These are phyloP conservation scores for Saccopteryx bilineata DNA, from an alignment of 2,113 vertebrate genomes.

Conservation along the genomic window DNA sequence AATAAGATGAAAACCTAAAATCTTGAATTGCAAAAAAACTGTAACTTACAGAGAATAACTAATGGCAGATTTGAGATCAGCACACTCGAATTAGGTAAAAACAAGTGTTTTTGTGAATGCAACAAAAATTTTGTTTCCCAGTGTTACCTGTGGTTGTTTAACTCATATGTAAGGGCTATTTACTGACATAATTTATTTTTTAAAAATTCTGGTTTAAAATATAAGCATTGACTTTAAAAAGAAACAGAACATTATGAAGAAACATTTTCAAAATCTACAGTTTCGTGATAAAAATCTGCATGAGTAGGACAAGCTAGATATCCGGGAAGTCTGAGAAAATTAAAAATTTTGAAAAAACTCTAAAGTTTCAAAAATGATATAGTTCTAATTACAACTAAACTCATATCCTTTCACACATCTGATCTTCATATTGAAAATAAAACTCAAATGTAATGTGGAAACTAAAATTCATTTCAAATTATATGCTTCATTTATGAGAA, in stretches of 20 bases:
- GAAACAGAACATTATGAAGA: not conserved
- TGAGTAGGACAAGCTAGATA: not conserved
- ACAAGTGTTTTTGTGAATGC: no score
- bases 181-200: not conserved
- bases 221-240: not conserved
- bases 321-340: conserved; percentile 67
- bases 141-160: rapidly evolving
- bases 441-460: conserved; percentile 46
- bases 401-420: conserved; percentile 48
- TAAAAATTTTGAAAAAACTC: conserved; percentile 52
- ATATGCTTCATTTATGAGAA: conserved; percentile 42
- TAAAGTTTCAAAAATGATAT: conserved; percentile 21
- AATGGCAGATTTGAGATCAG: no score
- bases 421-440: conserved; percentile 65
- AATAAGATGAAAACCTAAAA: no score
- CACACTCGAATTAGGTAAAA: no score
- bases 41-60: no score
- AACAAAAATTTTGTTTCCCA: not conserved
- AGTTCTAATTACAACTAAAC: conserved; percentile 57
- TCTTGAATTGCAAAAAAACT: no score
- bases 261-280: conserved; percentile 19
- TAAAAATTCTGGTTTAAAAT: conserved; percentile 16
- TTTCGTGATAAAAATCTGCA: conserved; percentile 65
- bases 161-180: not conserved
- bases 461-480: not conserved